These are phyloP conservation scores for Enoplosus armatus DNA, from an alignment of 2,797 vertebrate species.

Conservation along the genomic window DNA sequence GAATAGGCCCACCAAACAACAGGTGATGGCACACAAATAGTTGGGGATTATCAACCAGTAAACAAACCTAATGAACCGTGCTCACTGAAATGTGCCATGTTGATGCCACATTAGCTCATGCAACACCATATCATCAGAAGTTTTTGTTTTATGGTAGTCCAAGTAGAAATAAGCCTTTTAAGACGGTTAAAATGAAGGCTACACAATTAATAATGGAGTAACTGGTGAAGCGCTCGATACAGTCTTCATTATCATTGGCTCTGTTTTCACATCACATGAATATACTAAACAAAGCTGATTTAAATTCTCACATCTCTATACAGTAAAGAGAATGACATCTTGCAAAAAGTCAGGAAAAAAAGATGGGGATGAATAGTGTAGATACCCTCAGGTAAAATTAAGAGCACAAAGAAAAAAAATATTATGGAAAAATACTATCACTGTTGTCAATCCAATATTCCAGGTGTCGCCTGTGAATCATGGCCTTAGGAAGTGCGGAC, in stretches of 20 bases:
- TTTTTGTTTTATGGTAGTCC: conserved; percentile 17
- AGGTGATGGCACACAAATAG: conserved; percentile 43
- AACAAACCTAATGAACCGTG: conserved; percentile 37
- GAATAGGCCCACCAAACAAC: conserved; percentile 22
- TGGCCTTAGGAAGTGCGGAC: conserved; percentile 20
- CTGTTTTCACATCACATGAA: conserved; percentile 3
- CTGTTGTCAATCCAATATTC: conserved; percentile 43
- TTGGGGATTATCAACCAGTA: conserved; percentile 27
- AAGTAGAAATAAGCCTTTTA: neutral
- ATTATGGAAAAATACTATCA: conserved; percentile 16
- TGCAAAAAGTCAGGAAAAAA: neutral
- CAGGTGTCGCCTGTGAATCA: conserved; percentile 35
- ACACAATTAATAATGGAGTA: neutral
- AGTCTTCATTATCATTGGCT: conserved; percentile 9
- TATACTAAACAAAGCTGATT: neutral
- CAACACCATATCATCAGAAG: conserved; percentile 3
- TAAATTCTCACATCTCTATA: neutral
- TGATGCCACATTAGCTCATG: conserved; percentile 5
- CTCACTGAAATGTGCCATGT: conserved; percentile 10
- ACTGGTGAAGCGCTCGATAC: neutral
- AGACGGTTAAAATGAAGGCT: conserved; percentile 22
- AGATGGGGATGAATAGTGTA: neutral
- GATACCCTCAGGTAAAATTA: neutral
- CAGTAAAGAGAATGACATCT: neutral
- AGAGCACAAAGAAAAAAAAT: neutral